These are phyloP conservation scores for Lamprotornis superbus DNA, from an alignment of 2,113 vertebrate species.

Conservation along the genomic window DNA sequence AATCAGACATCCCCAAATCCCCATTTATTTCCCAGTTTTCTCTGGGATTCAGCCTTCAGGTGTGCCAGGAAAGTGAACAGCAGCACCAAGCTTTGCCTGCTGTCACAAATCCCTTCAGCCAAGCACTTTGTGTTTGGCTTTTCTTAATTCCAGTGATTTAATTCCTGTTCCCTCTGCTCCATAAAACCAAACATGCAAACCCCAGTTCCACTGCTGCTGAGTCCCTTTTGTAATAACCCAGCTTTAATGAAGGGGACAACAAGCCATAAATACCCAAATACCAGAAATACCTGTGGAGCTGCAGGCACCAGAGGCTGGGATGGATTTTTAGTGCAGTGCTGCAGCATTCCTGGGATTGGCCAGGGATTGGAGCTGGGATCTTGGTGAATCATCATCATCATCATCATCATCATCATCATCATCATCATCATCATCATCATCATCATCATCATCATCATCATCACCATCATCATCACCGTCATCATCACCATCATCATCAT, in stretches of 20 bases:
- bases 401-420: background rate
- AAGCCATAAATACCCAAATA: background rate
- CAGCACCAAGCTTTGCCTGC: background rate
- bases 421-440: background rate
- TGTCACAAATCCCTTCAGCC: background rate
- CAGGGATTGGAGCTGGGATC: background rate
- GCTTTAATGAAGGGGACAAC: background rate
- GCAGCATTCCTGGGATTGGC: background rate
- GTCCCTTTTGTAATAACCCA: background rate
- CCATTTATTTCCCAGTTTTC: rapidly evolving
- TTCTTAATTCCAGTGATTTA: background rate
- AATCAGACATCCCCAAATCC: background rate
- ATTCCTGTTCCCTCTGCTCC: background rate
- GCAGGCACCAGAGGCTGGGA: background rate
- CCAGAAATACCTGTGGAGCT: background rate
- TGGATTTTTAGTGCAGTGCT: background rate
- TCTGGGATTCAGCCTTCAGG: background rate
- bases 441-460: background rate
- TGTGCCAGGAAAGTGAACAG: background rate
- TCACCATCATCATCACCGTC: background rate
- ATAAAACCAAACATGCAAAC: background rate
- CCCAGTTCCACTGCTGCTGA: background rate
- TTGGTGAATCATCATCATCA: background rate
- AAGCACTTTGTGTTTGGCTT: background rate
- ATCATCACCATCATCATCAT: background rate